Evolutionary conservation across 2,888 invertebrate species (phyloP).

Genomic region (Gasteruption jaculator): DNA sequence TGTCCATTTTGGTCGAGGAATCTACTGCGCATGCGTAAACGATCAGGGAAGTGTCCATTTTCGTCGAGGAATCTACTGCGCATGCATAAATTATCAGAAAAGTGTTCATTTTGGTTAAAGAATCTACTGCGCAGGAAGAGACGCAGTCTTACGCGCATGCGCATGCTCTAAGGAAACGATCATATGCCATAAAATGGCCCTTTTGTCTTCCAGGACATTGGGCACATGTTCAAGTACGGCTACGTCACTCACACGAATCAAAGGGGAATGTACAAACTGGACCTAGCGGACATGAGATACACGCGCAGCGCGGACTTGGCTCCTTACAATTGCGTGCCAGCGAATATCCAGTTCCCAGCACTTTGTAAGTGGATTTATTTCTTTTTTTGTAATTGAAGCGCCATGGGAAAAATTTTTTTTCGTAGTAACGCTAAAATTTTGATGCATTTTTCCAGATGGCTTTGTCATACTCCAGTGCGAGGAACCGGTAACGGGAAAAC

Average conservation of each 20-base stretch:
- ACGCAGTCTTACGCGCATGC: too few relatives aligned
- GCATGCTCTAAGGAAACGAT: too few relatives aligned
- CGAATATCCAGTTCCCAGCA: slow-evolving; percentile 65
- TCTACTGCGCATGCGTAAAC: too few relatives aligned
- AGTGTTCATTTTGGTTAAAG: too few relatives aligned
- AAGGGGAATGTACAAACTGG: slow-evolving; percentile 68
- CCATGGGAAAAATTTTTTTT: too few relatives aligned
- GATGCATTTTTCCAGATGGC: slow-evolving; percentile 59
- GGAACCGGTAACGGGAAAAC: slow-evolving; percentile 61
- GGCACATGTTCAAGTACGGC: slow-evolving; percentile 64
- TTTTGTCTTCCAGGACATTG: slow-evolving; percentile 52
- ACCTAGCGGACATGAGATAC: slow-evolving; percentile 67
- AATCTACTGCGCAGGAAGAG: too few relatives aligned
- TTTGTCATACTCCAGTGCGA: slow-evolving; percentile 68
- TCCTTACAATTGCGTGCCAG: slow-evolving; percentile 69
- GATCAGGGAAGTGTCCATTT: too few relatives aligned
- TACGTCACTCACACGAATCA: slow-evolving; percentile 72
- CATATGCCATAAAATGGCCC: too few relatives aligned
- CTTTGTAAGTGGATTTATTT: slow-evolving; percentile 62
- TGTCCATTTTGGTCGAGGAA: too few relatives aligned
- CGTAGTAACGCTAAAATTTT: not conserved
- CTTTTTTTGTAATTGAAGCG: too few relatives aligned
- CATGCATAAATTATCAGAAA: too few relatives aligned
- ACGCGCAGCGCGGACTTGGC: slow-evolving; percentile 68
- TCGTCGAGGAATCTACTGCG: too few relatives aligned